These are phyloP conservation scores for Chaetodon auriga DNA, from an alignment of 2,113 vertebrate species.

Conservation along the genomic window DNA sequence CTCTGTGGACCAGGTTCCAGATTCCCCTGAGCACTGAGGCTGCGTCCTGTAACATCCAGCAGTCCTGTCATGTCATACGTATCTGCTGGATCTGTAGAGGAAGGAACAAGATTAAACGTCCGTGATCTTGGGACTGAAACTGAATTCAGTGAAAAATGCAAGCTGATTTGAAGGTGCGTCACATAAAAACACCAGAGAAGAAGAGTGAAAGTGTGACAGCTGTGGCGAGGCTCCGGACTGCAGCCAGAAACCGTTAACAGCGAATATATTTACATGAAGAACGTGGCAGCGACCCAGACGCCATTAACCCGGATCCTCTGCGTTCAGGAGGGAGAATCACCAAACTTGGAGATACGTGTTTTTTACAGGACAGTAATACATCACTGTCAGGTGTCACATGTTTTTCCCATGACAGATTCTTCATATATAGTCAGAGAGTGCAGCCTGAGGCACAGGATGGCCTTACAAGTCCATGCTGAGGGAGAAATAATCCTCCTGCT, in stretches of 20 bases:
- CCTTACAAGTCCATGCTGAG: conserved; percentile 69
- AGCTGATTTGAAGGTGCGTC: background rate
- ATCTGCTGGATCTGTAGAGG: too few relatives aligned
- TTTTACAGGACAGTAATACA: conserved; percentile 37
- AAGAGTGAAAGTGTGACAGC: background rate
- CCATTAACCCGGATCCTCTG: background rate
- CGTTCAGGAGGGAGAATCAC: background rate
- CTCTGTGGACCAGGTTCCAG: too few relatives aligned
- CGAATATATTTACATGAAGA: conserved; percentile 2
- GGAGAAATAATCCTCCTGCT: conserved; percentile 10
- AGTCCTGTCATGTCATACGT: too few relatives aligned
- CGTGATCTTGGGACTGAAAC: background rate
- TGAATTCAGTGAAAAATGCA: background rate
- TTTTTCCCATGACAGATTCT: background rate
- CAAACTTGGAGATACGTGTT: conserved; percentile 38
- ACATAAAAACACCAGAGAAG: background rate
- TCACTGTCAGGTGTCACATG: conserved; percentile 28
- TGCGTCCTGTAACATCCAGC: too few relatives aligned
- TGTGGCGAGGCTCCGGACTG: background rate
- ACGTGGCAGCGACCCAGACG: conserved; percentile 5
- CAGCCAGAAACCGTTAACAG: background rate
- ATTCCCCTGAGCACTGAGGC: too few relatives aligned
- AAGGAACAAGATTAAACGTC: background rate
- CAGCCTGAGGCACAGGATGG: conserved; percentile 33
- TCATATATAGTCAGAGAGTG: conserved; percentile 56